phyloP scores from a whole-genome alignment of 2,888 invertebrate species.

The Mesochorus sp. region DNA sequence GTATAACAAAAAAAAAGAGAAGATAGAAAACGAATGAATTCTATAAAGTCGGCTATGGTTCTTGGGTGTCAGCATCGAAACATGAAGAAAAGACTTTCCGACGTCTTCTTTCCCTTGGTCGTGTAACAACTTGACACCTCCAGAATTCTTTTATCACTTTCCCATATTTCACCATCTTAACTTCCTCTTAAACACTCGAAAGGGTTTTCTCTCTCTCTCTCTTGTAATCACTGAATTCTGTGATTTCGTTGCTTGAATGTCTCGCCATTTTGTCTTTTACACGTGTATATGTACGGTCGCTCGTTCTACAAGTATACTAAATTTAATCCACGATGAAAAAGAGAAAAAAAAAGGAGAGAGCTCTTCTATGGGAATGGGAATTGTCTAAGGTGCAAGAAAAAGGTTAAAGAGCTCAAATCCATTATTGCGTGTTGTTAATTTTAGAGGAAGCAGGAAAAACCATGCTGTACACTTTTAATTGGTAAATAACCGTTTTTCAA shows the following conservation, averaged over 20 bases:
- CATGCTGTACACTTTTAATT: too few species aligned
- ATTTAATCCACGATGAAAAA: neutral
- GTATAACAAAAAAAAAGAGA: constrained; percentile 41
- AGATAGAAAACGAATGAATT: too few species aligned
- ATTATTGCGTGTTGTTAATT: too few species aligned
- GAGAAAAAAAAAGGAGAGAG: too few species aligned
- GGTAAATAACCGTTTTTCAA: too few species aligned
- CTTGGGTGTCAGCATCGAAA: constrained; percentile 25
- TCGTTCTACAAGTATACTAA: neutral
- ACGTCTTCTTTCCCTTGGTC: neutral
- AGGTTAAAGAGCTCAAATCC: neutral
- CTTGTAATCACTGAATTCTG: too few species aligned
- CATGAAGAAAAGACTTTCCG: constrained; percentile 37
- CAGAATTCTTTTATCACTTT: constrained; percentile 16
- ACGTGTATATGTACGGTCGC: neutral
- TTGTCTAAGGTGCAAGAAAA: neutral
- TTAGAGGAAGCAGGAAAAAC: too few species aligned
- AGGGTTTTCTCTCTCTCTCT: constrained; percentile 41
- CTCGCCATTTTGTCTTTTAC: constrained; percentile 16
- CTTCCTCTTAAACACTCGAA: constrained; percentile 48
- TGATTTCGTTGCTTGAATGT: constrained; percentile 44
- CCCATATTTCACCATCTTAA: constrained; percentile 49
- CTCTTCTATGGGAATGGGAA: neutral
- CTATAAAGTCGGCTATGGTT: constrained; percentile 42
- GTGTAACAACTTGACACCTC: neutral